phyloP scores from a whole-genome alignment of 2,113 vertebrate species.

The Cettia cetti region DNA sequence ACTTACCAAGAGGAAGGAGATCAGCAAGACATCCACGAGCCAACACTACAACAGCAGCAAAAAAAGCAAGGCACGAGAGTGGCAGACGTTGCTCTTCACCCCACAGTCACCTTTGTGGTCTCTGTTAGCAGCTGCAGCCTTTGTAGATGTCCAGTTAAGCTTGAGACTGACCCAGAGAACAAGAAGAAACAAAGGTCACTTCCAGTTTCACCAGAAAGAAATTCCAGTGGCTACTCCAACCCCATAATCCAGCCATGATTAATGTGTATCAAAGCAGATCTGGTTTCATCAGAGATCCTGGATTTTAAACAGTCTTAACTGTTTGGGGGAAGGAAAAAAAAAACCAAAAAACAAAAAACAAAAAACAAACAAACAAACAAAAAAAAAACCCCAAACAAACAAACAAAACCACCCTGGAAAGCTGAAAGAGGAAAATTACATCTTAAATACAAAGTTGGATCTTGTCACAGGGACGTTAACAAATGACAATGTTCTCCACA shows the following conservation, averaged over 20 bases:
- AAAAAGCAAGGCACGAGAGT: background rate
- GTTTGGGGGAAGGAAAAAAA: background rate
- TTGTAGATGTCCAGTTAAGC: slow-evolving; percentile 30
- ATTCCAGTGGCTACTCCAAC: slow-evolving; percentile 44
- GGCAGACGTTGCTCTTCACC: background rate
- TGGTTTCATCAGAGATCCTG: slow-evolving; percentile 7
- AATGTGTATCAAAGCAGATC: background rate
- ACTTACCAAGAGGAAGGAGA: background rate
- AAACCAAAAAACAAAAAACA: too few species aligned
- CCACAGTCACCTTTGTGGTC: slow-evolving; percentile 15
- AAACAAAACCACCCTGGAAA: background rate
- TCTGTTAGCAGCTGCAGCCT: background rate
- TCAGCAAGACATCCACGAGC: background rate
- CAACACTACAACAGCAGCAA: background rate
- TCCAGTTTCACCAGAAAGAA: slow-evolving; percentile 40
- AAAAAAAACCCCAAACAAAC: background rate
- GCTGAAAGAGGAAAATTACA: background rate
- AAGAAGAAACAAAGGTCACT: slow-evolving; percentile 41
- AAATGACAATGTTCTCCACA: background rate
- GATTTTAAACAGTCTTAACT: background rate
- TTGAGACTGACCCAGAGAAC: slow-evolving; percentile 10
- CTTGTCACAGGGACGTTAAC: background rate
- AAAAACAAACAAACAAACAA: background rate
- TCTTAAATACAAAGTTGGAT: background rate
- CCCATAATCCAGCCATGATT: slow-evolving; percentile 37